Conservation (phyloP, 2,797 vertebrate species). For the Vultur gryphus region DNA sequence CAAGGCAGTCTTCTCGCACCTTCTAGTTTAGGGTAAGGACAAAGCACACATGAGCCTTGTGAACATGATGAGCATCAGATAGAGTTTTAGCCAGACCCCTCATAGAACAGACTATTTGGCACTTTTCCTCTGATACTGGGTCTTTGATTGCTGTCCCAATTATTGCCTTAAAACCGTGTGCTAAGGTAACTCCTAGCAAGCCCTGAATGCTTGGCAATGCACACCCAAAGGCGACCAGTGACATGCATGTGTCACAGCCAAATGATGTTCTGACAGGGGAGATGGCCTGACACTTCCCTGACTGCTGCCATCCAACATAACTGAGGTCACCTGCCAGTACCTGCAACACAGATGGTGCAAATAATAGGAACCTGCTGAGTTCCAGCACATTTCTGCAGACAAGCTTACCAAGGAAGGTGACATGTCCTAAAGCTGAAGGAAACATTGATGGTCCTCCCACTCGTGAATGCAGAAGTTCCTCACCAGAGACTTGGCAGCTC, state of each 20-base stretch:
- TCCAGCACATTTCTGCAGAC: not conserved
- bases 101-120: not conserved
- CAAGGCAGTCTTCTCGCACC: not conserved
- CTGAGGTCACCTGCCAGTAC: not conserved
- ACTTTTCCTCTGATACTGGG: not conserved
- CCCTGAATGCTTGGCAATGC: not conserved
- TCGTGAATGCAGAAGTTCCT: not conserved
- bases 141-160: not conserved
- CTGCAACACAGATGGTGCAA: not conserved
- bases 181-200: not conserved
- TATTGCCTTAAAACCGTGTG: not conserved
- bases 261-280: not conserved
- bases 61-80: accelerated
- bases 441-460: not conserved
- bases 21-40: not conserved
- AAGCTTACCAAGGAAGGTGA: not conserved
- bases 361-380: not conserved
- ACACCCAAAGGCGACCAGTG: not conserved
- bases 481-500: not conserved
- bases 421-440: not conserved
- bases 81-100: not conserved
- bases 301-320: not conserved
- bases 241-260: accelerated
- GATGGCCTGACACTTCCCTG: not conserved
- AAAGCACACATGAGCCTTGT: not conserved